phyloP scores from a whole-genome alignment of 2,797 vertebrate genomes.

The Masticophis lateralis region DNA sequence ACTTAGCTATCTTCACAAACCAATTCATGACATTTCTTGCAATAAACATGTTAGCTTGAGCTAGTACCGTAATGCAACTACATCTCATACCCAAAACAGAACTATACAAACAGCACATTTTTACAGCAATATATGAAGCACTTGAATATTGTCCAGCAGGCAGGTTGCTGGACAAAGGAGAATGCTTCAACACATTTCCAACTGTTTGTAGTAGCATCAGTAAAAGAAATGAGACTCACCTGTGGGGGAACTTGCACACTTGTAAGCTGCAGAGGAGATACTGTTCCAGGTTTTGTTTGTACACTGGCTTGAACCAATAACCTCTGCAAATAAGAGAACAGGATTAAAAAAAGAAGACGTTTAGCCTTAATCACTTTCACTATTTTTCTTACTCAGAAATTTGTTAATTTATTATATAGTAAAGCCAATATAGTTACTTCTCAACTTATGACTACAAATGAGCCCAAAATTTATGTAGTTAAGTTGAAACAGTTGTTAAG shows the following conservation, averaged over 20 bases:
- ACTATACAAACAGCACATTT: neutral
- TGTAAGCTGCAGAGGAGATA: conserved; percentile 71
- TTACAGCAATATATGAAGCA: neutral
- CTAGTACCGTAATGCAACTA: neutral
- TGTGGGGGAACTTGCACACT: conserved; percentile 68
- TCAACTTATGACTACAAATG: neutral
- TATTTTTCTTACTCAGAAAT: neutral
- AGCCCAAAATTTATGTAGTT: neutral
- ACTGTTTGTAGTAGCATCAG: neutral
- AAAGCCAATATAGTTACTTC: neutral
- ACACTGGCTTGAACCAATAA: conserved; percentile 69
- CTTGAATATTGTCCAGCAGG: neutral
- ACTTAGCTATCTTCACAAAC: neutral
- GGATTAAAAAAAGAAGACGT: neutral
- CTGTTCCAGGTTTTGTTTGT: conserved; percentile 66
- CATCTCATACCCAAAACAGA: neutral
- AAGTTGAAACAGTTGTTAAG: neutral
- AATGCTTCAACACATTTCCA: neutral
- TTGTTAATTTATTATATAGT: neutral
- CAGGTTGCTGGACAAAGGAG: neutral
- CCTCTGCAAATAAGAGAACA: conserved; percentile 56
- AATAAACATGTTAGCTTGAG: neutral
- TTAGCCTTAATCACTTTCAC: neutral
- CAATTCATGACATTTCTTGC: neutral
- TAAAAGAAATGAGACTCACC: conserved; percentile 55